Conservation (phyloP, 2,113 vertebrate genomes). For the Etheostoma cragini region DNA sequence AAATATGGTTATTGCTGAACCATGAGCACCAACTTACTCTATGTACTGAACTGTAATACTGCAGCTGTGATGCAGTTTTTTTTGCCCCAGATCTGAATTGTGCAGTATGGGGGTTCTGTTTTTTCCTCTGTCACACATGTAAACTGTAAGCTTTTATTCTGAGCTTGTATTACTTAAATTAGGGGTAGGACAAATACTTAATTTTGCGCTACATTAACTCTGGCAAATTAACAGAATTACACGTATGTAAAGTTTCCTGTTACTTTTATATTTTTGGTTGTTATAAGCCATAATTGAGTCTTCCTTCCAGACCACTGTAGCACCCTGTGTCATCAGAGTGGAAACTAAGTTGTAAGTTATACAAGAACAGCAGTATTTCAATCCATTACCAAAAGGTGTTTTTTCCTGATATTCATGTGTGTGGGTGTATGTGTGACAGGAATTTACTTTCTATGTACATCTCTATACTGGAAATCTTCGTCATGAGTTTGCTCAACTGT, state of each 20-base stretch:
- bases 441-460: conserved; percentile 36
- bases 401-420: conserved; percentile 32
- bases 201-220: neutral
- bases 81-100: conserved; percentile 26
- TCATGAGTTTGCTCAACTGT: conserved; percentile 37
- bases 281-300: neutral
- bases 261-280: neutral
- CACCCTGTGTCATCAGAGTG: conserved; percentile 23
- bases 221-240: neutral
- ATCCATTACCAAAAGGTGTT: conserved; percentile 8
- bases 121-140: conserved; percentile 22
- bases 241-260: neutral
- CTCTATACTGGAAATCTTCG: conserved; percentile 44
- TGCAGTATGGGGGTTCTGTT: conserved; percentile 9
- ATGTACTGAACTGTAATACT: conserved; percentile 31
- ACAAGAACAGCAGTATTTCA: conserved; percentile 14
- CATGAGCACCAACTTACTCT: conserved; percentile 24
- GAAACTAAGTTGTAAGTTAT: conserved; percentile 12
- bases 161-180: neutral
- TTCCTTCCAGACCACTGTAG: neutral
- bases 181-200: neutral
- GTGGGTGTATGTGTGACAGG: conserved; percentile 32
- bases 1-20: conserved; percentile 14
- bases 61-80: conserved; percentile 14
- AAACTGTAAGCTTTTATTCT: conserved; percentile 13